Evolutionary conservation across 2,797 vertebrate genomes (phyloP), one percentile per base, ranked within the genome.

Genomic region (Arnoldichthys spilopterus): DNA sequence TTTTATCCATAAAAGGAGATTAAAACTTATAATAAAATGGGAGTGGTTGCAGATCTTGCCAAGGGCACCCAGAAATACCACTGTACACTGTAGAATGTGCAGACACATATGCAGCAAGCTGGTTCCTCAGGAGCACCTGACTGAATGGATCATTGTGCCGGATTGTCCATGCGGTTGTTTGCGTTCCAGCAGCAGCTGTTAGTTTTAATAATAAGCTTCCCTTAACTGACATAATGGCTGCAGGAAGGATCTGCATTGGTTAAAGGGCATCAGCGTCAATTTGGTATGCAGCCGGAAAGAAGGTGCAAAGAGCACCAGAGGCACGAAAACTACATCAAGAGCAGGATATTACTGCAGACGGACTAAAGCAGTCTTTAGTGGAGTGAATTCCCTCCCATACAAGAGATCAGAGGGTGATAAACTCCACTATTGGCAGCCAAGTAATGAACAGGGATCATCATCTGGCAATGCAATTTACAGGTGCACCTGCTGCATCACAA

Each of bases 191-290:
- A 77, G 69, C 47, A 68, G 69, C 40, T 67, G 79, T 20, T 76
- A 64, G 72, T 74, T 79, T 79, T 81, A 79, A 81, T 77, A 74
- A 74, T 40, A 68, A 72, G 73, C 61, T 45, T 45, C 20, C 49
- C 26, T 70, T 71, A 40, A 13, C 32, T 54, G 30, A 56, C n/a
- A 62, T 30, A 7, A 2, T 32, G 26, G 16, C 22, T 47, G 43
- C 45, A 45, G 77, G 77, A 72, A 34, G 62, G 47, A 62, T 61
- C 63, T 40, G 76, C 32, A 67, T 47, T 20, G 58, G 74, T 76
- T 82, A 47, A 49, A 62, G 45, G 47, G 75, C 69, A 74, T 78
- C 85, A 70, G 54, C 72, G 70, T 58, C 47, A 22, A 80, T 82
- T 70, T 43, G 8, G 24, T 20, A 26, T 15, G 16, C 12, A 0